These are phyloP conservation scores for Meiosimyza decipiens DNA, from an alignment of 2,888 invertebrate species.

Conservation along the genomic window DNA sequence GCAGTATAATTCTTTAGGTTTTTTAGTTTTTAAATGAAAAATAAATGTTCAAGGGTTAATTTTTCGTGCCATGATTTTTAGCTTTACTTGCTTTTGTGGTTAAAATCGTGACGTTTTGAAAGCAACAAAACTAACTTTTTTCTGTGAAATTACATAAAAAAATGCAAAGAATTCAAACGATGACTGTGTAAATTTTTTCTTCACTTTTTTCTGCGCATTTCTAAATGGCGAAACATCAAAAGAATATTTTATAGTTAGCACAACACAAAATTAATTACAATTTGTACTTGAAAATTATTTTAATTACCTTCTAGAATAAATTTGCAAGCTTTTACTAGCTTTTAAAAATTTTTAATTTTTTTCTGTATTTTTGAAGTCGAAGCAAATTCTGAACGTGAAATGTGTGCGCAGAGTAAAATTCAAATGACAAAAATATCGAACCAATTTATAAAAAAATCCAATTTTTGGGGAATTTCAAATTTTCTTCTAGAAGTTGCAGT, in stretches of 20 bases:
- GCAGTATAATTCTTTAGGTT: too few species aligned
- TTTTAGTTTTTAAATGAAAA: too few species aligned
- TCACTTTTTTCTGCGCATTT: too few species aligned
- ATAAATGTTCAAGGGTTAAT: too few species aligned
- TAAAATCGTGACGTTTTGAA: too few species aligned
- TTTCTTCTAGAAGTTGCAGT: constrained; percentile 4
- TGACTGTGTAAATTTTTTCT: neutral
- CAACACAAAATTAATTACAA: constrained; percentile 20
- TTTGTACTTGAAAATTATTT: constrained; percentile 17
- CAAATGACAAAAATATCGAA: constrained; percentile 27
- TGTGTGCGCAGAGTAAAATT: constrained; percentile 17
- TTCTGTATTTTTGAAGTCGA: neutral
- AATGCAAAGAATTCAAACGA: constrained; percentile 19
- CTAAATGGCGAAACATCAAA: too few species aligned
- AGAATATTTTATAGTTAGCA: neutral
- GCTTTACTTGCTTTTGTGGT: too few species aligned
- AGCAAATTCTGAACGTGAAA: neutral
- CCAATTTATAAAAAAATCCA: constrained; percentile 2
- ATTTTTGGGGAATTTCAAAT: constrained; percentile 4
- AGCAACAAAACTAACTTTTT: too few species aligned
- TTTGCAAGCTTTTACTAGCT: constrained; percentile 17
- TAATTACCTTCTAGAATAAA: constrained; percentile 35
- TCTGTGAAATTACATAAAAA: constrained; percentile 16
- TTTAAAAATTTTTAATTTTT: neutral
- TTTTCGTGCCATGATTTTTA: too few species aligned